Evolutionary conservation across 2,888 invertebrate species (phyloP), one percentile per base, ranked within the genome.

Genomic region (Calameuta filiformis): DNA sequence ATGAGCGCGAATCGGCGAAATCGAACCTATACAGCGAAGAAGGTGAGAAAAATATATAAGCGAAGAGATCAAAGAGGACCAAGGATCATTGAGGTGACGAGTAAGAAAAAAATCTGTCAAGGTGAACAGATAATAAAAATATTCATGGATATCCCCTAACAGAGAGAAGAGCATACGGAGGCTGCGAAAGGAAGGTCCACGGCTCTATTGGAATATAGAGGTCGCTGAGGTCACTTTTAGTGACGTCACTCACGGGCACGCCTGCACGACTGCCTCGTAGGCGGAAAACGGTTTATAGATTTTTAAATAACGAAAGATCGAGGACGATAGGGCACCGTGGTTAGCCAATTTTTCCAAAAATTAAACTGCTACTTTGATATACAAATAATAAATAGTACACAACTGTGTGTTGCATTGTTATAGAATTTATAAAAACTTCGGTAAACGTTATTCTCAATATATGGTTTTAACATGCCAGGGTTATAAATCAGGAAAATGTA

Each of bases 241-340:
- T 82, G 84, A 83, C 82, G 81, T 84, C 83, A 83, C 76, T 74
- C 69, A 80, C 73, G 37, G 81, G 77, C 83, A 81, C 82, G 78
- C 82, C 80, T 82, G 56, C 56, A 56, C 56, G 56, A 56, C 79
- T 80, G 75, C 75, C 68, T 73, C 75, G 82, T 81, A 74, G 78
- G 79, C 76, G 73, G 31, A 75, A 68, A 77, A 77, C 76, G 73
- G 75, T 73, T 76, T 56, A 74, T 31, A 73, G 76, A 79, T 77
- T 78, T 79, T 81, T 74, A 74, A 74, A 74, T 35, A 56, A 56
- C 56, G 56, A 56, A 56, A 56, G 56, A 56, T 56, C 56, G 56
- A 56, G 56, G 23, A 56, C 56, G 23, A 56, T 56, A 6, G 56
- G 9, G 23, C 6, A 56, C 9, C 56, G 56, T 23, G 2, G 15